These are phyloP conservation scores for Oasisia sp. DNA, from an alignment of 2,888 invertebrate species.

Conservation along the genomic window DNA sequence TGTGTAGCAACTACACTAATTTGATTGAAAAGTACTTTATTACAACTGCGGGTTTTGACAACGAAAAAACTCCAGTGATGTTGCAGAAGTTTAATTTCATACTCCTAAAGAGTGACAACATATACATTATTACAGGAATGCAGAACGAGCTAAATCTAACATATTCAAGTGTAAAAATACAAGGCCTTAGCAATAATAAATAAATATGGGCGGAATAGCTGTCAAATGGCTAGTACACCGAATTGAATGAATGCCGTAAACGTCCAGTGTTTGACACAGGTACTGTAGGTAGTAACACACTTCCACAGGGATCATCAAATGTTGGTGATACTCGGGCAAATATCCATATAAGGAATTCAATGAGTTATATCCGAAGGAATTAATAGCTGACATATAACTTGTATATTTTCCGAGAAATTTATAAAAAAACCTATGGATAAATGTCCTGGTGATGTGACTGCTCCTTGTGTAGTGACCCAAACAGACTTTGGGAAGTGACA, in stretches of 20 bases:
- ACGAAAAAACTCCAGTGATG: not conserved
- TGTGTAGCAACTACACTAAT: no score
- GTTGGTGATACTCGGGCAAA: not conserved
- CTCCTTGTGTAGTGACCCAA: not conserved
- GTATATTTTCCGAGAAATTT: conserved; percentile 6
- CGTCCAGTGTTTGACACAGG: not conserved
- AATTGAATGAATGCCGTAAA: not conserved
- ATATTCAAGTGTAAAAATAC: not conserved
- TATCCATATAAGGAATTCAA: not conserved
- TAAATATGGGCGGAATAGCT: not conserved
- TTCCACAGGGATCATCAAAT: not conserved
- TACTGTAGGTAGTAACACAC: not conserved
- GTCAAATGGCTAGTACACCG: not conserved
- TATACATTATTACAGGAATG: not conserved
- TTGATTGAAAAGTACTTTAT: not conserved
- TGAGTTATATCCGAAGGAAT: not conserved
- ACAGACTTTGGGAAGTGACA: not conserved
- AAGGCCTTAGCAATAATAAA: not conserved
- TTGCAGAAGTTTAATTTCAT: not conserved
- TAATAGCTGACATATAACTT: not conserved
- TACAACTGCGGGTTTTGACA: not conserved
- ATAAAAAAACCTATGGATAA: not conserved
- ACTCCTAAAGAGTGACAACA: not conserved
- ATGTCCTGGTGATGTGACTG: not conserved
- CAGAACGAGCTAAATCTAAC: not conserved